phyloP scores from a whole-genome alignment of 2,113 vertebrate species.

The Anoura caudifer region DNA sequence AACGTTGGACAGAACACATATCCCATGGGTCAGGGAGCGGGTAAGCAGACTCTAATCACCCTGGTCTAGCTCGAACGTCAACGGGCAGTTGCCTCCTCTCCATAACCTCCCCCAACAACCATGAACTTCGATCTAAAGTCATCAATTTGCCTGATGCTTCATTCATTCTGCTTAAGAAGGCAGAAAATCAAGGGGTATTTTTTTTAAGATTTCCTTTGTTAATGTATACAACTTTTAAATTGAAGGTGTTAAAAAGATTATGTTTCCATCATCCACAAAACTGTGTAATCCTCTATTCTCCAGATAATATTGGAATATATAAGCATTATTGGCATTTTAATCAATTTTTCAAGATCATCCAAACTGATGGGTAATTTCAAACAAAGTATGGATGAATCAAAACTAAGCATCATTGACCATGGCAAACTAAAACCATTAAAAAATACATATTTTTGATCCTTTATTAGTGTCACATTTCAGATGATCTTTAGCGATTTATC shows the following conservation, averaged over 20 bases:
- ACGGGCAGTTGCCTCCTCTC: background rate
- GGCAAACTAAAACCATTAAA: background rate
- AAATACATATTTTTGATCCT: background rate
- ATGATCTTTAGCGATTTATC: background rate
- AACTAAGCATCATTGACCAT: background rate
- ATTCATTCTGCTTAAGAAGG: background rate
- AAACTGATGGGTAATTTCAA: background rate
- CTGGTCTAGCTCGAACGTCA: background rate
- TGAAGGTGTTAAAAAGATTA: background rate
- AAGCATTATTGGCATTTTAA: background rate
- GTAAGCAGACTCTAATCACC: background rate
- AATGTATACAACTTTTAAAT: background rate
- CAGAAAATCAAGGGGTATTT: background rate
- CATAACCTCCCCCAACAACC: background rate
- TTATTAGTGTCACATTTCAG: background rate
- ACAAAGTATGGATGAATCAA: background rate
- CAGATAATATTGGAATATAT: background rate
- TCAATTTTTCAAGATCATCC: background rate
- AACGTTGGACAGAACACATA: background rate
- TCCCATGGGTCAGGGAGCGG: background rate
- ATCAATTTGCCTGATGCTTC: background rate
- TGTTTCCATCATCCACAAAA: background rate
- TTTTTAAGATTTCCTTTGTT: background rate
- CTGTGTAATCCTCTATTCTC: background rate
- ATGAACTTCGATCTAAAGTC: background rate